phyloP scores from a whole-genome alignment of 2,888 invertebrate species.

The Agelastica alni region DNA sequence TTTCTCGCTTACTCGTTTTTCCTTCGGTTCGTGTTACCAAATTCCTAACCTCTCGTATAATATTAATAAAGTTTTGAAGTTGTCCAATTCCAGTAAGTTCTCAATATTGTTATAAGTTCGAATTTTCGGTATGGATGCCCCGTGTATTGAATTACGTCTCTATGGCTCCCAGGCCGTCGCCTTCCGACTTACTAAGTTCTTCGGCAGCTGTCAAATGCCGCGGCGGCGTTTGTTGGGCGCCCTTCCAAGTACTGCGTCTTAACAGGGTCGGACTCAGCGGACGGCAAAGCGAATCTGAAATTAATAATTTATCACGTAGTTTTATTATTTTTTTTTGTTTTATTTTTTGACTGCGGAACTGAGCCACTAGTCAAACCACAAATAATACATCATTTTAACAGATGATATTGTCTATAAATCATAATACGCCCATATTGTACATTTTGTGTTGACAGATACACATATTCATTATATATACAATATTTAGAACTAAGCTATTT shows the following conservation, averaged over 20 bases:
- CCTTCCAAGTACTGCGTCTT: slow-evolving; percentile 1
- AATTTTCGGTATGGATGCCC: slow-evolving; percentile 31
- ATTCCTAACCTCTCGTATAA: slow-evolving; percentile 36
- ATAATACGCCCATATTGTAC: too few relatives aligned
- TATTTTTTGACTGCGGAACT: too few relatives aligned
- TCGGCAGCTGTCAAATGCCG: slow-evolving; percentile 34
- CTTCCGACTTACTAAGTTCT: slow-evolving; percentile 32
- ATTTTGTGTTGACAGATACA: too few relatives aligned
- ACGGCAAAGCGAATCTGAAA: too few relatives aligned
- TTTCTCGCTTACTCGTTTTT: slow-evolving; percentile 10
- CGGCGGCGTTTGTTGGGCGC: neutral
- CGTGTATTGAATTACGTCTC: slow-evolving; percentile 36
- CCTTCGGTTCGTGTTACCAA: slow-evolving; percentile 24
- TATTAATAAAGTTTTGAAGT: slow-evolving; percentile 42
- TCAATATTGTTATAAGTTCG: slow-evolving; percentile 38
- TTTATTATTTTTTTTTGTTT: too few relatives aligned
- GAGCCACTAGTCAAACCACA: too few relatives aligned
- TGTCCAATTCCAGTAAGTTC: slow-evolving; percentile 37
- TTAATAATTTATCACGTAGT: too few relatives aligned
- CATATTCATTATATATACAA: too few relatives aligned
- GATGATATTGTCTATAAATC: too few relatives aligned
- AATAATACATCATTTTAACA: too few relatives aligned
- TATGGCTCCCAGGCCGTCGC: slow-evolving; percentile 6
- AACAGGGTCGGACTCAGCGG: neutral
- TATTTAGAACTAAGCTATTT: too few relatives aligned